A percentile compares a stretch with the other conserved stretches of the same genome.
phyloP scores from a whole-genome alignment of 2,888 invertebrate species.

The Acleris laterana region DNA sequence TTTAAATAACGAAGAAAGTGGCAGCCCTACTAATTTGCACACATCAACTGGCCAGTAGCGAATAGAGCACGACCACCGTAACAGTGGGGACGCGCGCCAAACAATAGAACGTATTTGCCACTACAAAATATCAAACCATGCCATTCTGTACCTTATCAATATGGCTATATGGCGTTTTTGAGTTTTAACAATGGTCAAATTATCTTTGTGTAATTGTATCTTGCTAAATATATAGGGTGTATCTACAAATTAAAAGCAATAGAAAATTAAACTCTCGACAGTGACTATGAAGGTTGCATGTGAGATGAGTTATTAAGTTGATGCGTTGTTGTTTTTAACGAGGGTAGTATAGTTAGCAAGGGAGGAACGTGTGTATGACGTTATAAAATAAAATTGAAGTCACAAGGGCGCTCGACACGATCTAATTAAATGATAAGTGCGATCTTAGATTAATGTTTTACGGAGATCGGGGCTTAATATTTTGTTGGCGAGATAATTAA shows the following conservation, averaged over 20 bases:
- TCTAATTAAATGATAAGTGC: conserved; percentile 83
- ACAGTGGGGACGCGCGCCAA: conserved; percentile 63
- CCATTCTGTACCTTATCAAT: conserved; percentile 50
- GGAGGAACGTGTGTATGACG: conserved; percentile 82
- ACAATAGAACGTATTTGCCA: conserved; percentile 50
- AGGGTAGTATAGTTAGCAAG: conserved; percentile 58
- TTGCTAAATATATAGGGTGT: too few relatives aligned
- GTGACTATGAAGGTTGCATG: too few relatives aligned
- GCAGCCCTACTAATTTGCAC: conserved; percentile 72
- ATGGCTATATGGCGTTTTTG: conserved; percentile 33
- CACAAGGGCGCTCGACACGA: conserved; percentile 75
- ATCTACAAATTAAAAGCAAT: too few relatives aligned
- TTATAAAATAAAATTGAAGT: conserved; percentile 83
- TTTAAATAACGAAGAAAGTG: not conserved
- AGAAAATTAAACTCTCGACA: too few relatives aligned
- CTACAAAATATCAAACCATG: conserved; percentile 39
- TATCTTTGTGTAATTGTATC: conserved; percentile 39
- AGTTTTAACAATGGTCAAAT: conserved; percentile 40
- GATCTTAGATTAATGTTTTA: conserved; percentile 79
- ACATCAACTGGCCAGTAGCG: conserved; percentile 70
- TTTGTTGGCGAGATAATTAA: conserved; percentile 51
- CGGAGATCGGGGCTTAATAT: conserved; percentile 65
- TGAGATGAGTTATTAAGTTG: too few relatives aligned
- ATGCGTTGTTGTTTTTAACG: too few relatives aligned
- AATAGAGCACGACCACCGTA: conserved; percentile 65